phyloP scores from a whole-genome alignment of 2,113 vertebrate genomes.

The Balaeniceps rex region DNA sequence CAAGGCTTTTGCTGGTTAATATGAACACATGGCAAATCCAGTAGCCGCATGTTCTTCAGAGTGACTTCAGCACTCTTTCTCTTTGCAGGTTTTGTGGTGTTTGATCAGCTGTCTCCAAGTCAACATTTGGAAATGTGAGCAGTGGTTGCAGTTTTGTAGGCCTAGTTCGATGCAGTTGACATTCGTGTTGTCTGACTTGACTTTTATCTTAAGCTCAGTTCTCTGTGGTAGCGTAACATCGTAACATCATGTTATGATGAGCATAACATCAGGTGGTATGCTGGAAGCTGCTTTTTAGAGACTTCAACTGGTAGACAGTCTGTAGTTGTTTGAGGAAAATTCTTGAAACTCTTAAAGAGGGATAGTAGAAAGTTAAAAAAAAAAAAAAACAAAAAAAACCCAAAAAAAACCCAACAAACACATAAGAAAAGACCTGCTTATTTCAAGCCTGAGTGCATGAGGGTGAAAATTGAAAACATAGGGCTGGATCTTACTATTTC shows the following conservation, averaged over 20 bases:
- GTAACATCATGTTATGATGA: rapidly evolving
- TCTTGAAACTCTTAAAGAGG: neutral
- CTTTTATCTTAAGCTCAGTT: neutral
- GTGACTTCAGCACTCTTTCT: neutral
- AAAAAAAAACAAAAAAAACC: no score
- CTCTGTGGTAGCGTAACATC: neutral
- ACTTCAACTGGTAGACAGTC: neutral
- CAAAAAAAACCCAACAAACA: rapidly evolving
- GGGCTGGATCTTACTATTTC: neutral
- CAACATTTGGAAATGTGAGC: rapidly evolving
- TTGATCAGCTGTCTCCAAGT: neutral
- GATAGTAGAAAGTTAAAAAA: neutral
- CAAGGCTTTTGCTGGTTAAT: rapidly evolving
- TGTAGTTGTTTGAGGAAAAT: neutral
- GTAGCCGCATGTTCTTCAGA: neutral
- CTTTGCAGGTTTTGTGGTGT: neutral
- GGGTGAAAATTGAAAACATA: neutral
- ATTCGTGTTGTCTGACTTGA: rapidly evolving
- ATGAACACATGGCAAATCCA: neutral
- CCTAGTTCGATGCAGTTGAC: neutral
- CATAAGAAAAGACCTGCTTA: neutral
- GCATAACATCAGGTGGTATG: neutral
- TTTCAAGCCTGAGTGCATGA: neutral
- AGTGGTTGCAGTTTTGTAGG: neutral
- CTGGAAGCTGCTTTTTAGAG: neutral